phyloP scores from a whole-genome alignment of 2,113 vertebrate genomes.

The Pristiophorus japonicus region DNA sequence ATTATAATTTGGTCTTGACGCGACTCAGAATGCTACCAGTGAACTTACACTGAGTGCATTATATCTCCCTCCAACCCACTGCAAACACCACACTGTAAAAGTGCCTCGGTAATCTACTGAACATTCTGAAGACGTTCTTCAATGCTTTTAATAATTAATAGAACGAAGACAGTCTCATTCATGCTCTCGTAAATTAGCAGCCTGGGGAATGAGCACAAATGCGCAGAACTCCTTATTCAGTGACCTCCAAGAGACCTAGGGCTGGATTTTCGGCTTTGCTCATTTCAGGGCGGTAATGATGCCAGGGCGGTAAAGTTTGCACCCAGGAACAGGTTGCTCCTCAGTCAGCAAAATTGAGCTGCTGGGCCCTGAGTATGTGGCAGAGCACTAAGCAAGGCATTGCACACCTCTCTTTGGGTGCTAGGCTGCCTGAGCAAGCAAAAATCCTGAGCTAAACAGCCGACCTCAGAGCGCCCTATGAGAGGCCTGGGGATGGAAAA shows the following conservation, averaged over 20 bases:
- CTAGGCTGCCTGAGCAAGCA: too few relatives aligned
- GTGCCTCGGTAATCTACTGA: neutral
- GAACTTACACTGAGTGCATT: neutral
- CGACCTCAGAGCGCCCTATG: too few relatives aligned
- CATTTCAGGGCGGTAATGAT: too few relatives aligned
- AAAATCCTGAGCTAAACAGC: too few relatives aligned
- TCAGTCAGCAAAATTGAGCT: too few relatives aligned
- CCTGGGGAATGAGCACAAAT: neutral
- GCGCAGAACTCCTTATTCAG: neutral
- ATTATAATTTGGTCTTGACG: neutral
- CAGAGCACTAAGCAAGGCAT: too few relatives aligned
- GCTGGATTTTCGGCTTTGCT: too few relatives aligned
- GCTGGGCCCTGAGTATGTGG: too few relatives aligned
- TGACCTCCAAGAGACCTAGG: neutral
- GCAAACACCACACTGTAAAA: neutral
- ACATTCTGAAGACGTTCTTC: neutral
- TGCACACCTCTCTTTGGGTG: too few relatives aligned
- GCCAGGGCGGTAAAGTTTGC: too few relatives aligned
- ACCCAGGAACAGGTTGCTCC: too few relatives aligned
- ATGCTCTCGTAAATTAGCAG: neutral
- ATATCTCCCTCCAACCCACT: neutral
- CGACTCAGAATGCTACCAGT: neutral
- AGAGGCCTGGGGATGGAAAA: too few relatives aligned
- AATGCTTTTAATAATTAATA: neutral
- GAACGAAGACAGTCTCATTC: neutral